phyloP scores from a whole-genome alignment of 37 sponge, comb jelly and placozoan genomes.

The Spongilla lacustris region DNA sequence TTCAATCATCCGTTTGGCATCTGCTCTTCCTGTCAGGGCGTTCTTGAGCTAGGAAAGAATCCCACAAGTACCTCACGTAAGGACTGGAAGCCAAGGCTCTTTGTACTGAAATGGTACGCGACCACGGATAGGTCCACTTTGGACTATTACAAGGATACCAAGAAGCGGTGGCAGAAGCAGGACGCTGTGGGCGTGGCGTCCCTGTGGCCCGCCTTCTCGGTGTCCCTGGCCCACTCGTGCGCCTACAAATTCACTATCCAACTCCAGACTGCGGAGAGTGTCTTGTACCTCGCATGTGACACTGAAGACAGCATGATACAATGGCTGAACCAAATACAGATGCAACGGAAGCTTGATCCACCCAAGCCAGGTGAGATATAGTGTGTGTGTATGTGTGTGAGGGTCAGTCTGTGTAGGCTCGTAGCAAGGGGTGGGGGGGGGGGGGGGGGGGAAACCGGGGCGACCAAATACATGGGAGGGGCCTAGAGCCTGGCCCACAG shows the following conservation, averaged over 20 bases:
- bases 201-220: slow-evolving; percentile 15
- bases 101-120: slow-evolving; percentile 48
- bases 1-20: too few relatives aligned
- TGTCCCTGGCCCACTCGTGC: slow-evolving; percentile 68
- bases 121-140: slow-evolving; percentile 33
- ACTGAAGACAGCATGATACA: slow-evolving; percentile 43
- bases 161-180: slow-evolving; percentile 77
- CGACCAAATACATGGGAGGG: too few relatives aligned
- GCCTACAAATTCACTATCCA: slow-evolving; percentile 52
- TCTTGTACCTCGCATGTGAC: slow-evolving; percentile 38
- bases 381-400: too few relatives aligned
- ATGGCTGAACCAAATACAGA: slow-evolving; percentile 66
- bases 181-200: slow-evolving; percentile 9
- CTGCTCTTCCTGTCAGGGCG: slow-evolving; percentile 52
- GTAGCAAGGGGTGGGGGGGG: too few relatives aligned
- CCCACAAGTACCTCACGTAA: slow-evolving; percentile 38
- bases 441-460: too few relatives aligned
- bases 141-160: slow-evolving; percentile 72
- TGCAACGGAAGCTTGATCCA: slow-evolving; percentile 28
- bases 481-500: too few relatives aligned
- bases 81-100: slow-evolving; percentile 65
- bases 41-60: slow-evolving; percentile 45
- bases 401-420: too few relatives aligned
- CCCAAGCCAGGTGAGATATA: neutral
- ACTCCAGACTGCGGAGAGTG: slow-evolving; percentile 7